A percentile compares a stretch with the other conserved stretches of the same genome.
phyloP scores from a whole-genome alignment of 1,140 invertebrate genomes.

The Drosophila equinoxialis region DNA sequence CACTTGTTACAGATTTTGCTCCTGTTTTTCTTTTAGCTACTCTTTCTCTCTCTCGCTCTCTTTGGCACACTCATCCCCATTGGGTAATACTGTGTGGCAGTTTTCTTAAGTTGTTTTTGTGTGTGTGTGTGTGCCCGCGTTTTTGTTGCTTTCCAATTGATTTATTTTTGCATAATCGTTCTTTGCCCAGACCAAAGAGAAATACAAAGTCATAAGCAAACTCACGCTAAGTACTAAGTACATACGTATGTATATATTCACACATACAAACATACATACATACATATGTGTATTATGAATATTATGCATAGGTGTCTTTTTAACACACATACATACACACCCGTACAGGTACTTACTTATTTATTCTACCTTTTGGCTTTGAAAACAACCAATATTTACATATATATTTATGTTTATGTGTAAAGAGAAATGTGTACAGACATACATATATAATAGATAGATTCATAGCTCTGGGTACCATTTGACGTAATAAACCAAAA shows the following conservation, averaged over 20 bases:
- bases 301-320: neutral
- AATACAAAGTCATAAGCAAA: conserved; percentile 57
- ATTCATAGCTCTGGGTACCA: conserved; percentile 12
- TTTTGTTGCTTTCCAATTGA: conserved; percentile 64
- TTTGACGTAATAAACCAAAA: conserved; percentile 35
- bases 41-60: conserved; percentile 24
- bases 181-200: conserved; percentile 43
- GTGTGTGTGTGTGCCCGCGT: neutral
- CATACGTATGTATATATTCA: conserved; percentile 7
- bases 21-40: neutral
- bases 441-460: neutral
- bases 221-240: conserved; percentile 58
- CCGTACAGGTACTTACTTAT: neutral
- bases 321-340: conserved; percentile 8
- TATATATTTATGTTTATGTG: conserved; percentile 1
- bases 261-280: neutral
- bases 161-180: conserved; percentile 74
- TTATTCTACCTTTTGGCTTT: conserved; percentile 24
- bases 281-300: conserved; percentile 8
- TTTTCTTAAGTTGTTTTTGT: neutral
- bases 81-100: conserved; percentile 30
- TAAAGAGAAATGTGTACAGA: neutral
- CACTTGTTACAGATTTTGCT: conserved; percentile 1
- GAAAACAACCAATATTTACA: conserved; percentile 23
- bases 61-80: conserved; percentile 12